Base-by-base conservation (phyloP, 2,888 invertebrate genomes). In the Lydus trimaculatus region DNA sequence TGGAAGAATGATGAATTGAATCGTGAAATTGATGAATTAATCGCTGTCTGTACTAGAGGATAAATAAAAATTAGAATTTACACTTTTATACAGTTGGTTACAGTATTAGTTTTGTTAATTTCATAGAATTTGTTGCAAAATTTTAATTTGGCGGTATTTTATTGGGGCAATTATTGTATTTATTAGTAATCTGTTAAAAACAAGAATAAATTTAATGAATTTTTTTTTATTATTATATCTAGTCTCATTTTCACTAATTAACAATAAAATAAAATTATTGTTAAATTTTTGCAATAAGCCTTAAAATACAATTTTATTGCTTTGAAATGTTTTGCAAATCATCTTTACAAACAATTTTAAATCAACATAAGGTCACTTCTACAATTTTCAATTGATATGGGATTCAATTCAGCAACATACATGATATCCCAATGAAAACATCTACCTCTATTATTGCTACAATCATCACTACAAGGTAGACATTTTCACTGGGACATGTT, bases 1-100 rank as follows among this genome's bases (percentile, higher is more conserved):
- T 99, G 98, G 96, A 91, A 91, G 77, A 99, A 99, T 86, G 82
- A 86, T 6, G 87, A 89, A 66, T 86, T 93, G 58, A 91, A 92
- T 82, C 85, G 89, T 74, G 85, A 87, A 74, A 89, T 92, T 78
- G 87, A 88, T 52, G 78, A 84, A 64, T 76, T 81, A 25, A 75
- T 80, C 4, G 60, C 31, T 33, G 60, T 33, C 17, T 60, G 36
- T n/a, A 60, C 31, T 15, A 13, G 36, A 20, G 48, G 48, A 48
- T 20, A 48, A n/a, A 17, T 7, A 11, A 6, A 9, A 20, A 17
- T 17, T n/a, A n/a, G n/a, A 6, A 15, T 36, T 36, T 31, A 7
- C 3, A 3, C 3, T 8, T 9, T 7, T 1, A n/a, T 43, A 17
- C 6, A 43, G n/a, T 6, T 17, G 17, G n/a, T 0, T 43, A 17